These are phyloP conservation scores for Flexamia atlantica DNA, from an alignment of 2,888 invertebrate genomes.

Conservation along the genomic window DNA sequence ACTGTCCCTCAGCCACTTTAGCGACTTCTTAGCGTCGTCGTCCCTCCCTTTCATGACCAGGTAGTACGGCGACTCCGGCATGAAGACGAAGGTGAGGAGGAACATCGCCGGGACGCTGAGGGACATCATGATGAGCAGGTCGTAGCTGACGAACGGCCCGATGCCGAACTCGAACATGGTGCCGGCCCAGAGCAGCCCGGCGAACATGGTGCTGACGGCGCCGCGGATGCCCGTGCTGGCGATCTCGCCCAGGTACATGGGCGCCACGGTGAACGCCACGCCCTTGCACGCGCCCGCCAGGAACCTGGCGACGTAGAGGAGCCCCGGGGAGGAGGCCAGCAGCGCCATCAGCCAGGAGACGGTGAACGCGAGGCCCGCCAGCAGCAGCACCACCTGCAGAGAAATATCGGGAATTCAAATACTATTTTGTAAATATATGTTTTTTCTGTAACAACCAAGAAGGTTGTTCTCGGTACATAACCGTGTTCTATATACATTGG, in stretches of 20 bases:
- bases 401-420: no score
- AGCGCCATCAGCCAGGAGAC: constrained; percentile 63
- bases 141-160: constrained; percentile 65
- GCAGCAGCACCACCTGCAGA: constrained; percentile 51
- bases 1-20: constrained; percentile 62
- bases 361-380: constrained; percentile 61
- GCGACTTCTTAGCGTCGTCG: constrained; percentile 71
- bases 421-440: no score
- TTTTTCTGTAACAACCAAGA: no score
- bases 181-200: constrained; percentile 67
- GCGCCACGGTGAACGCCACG: constrained; percentile 67
- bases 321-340: constrained; percentile 44
- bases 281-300: constrained; percentile 68
- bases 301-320: constrained; percentile 66
- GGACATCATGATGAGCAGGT: constrained; percentile 70
- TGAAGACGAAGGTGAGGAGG: constrained; percentile 76
- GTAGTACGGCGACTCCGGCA: constrained; percentile 81
- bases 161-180: constrained; percentile 67
- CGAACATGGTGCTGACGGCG: constrained; percentile 67
- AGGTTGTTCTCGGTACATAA: no score
- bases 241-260: constrained; percentile 68
- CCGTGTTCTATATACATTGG: no score
- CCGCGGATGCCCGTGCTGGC: constrained; percentile 67
- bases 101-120: constrained; percentile 76
- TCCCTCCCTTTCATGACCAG: constrained; percentile 77